Conservation (phyloP, 2,113 vertebrate species). For the Antechinus stuartii region DNA sequence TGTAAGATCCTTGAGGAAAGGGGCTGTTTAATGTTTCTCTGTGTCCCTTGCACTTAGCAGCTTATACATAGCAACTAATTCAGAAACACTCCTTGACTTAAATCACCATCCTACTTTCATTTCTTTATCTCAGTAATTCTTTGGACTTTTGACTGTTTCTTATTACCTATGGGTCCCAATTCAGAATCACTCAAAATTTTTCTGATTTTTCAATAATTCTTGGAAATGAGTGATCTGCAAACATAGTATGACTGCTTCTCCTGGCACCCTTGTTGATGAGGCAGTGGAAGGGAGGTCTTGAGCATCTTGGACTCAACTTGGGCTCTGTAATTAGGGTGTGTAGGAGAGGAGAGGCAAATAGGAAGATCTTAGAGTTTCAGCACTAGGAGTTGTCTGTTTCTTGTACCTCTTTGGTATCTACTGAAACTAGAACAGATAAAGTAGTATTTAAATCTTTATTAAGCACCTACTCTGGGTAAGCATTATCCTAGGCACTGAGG, state of each 20-base stretch:
- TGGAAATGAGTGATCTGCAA: slow-evolving; percentile 30
- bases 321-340: slow-evolving; percentile 55
- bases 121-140: not conserved
- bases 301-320: not conserved
- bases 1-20: not conserved
- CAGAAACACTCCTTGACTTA: not conserved
- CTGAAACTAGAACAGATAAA: slow-evolving; percentile 42
- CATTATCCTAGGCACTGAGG: not conserved
- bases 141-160: not conserved
- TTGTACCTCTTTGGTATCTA: not conserved
- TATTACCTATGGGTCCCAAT: not conserved
- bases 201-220: not conserved
- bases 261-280: not conserved
- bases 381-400: not conserved
- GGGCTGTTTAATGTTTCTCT: not conserved
- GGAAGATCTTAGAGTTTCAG: not conserved
- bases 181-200: slow-evolving; percentile 4
- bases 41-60: not conserved
- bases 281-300: slow-evolving; percentile 29
- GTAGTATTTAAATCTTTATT: not conserved
- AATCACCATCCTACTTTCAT: not conserved
- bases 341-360: slow-evolving; percentile 29
- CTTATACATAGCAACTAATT: not conserved
- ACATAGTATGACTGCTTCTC: not conserved
- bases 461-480: not conserved